These are phyloP conservation scores for Procapra przewalskii DNA, from an alignment of 2,113 vertebrate genomes.

Conservation along the genomic window DNA sequence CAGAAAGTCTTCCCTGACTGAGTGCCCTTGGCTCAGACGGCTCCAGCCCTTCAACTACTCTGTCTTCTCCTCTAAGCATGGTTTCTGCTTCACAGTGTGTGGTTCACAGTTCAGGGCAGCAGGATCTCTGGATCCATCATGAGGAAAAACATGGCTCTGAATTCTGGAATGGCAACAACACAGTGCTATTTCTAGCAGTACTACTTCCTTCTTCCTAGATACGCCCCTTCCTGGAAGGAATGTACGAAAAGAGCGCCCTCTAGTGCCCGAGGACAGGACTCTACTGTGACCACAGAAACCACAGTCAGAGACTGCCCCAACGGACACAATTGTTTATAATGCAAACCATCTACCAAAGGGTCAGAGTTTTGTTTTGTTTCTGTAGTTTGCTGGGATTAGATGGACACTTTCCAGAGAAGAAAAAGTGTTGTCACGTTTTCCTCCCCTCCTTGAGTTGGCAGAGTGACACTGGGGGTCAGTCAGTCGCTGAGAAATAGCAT, in stretches of 20 bases:
- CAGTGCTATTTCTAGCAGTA: neutral
- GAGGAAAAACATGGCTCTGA: neutral
- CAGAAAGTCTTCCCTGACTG: neutral
- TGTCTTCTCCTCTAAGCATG: neutral
- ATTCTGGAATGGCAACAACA: neutral
- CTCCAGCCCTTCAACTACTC: neutral
- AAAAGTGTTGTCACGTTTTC: neutral
- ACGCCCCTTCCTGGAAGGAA: neutral
- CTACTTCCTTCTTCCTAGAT: conserved; percentile 55
- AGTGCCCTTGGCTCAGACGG: neutral
- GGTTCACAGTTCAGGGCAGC: neutral
- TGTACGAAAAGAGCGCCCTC: neutral
- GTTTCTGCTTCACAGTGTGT: neutral
- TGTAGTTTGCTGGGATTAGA: too few relatives aligned
- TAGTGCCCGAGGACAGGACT: neutral
- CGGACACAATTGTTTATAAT: neutral
- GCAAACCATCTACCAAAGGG: neutral
- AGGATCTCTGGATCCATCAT: neutral
- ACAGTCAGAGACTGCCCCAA: rapidly evolving
- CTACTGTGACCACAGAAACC: neutral
- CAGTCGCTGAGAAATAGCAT: neutral
- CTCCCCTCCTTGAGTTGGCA: neutral
- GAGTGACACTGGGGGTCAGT: neutral
- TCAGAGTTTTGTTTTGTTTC: neutral
- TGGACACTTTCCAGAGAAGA: neutral